phyloP scores from a whole-genome alignment of 2,888 invertebrate species.

The Heterodera filipjevi region DNA sequence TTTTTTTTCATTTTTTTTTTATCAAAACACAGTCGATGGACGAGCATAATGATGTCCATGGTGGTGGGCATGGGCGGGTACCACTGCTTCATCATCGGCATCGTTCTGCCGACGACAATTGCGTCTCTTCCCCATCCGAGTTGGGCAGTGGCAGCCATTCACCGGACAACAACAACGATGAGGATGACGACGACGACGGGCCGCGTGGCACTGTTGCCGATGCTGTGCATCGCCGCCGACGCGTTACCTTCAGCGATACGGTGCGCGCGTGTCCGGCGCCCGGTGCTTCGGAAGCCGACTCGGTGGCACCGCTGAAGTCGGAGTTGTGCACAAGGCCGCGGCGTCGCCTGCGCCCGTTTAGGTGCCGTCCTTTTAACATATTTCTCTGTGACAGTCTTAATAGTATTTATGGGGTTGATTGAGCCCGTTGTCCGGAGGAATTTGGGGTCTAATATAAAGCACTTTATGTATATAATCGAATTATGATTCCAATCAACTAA shows the following conservation, averaged over 20 bases:
- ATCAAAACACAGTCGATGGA: neutral
- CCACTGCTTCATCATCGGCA: neutral
- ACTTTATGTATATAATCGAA: too few species aligned
- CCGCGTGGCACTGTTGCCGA: neutral
- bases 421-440: too few species aligned
- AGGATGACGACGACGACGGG: neutral
- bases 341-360: conserved; percentile 15
- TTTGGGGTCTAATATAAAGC: too few species aligned
- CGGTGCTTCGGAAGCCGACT: conserved; percentile 52
- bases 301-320: conserved; percentile 53
- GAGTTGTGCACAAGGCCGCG: conserved; percentile 40
- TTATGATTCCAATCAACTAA: too few species aligned
- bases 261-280: conserved; percentile 63
- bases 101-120: conserved; percentile 14
- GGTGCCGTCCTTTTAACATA: too few species aligned
- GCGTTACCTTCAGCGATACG: conserved; percentile 59
- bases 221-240: conserved; percentile 30
- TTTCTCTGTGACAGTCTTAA: too few species aligned
- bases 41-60: neutral
- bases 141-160: neutral
- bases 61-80: neutral
- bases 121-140: conserved; percentile 14
- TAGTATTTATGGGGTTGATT: too few species aligned
- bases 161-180: neutral
- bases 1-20: neutral